Conservation (phyloP, 2,888 invertebrate genomes). For the Andrena bucephala region DNA sequence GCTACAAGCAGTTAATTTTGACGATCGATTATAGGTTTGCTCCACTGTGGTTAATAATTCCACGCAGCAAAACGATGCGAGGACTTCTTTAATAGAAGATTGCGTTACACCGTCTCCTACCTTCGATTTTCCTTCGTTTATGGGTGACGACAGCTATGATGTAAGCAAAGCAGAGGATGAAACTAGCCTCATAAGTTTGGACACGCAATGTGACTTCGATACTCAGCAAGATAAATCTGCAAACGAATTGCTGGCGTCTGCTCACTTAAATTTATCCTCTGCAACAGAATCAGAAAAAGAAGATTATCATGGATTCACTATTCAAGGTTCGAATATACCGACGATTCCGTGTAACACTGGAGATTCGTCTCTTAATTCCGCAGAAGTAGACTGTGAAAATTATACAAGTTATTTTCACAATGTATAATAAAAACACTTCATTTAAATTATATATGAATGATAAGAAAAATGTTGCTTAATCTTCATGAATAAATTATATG, state of each 20-base stretch:
- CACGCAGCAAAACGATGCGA: conserved; percentile 62
- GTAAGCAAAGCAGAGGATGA: conserved; percentile 81
- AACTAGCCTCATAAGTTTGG: conserved; percentile 82
- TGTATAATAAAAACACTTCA: conserved; percentile 62
- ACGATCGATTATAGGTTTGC: conserved; percentile 49
- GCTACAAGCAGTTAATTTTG: not conserved
- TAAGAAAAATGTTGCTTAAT: conserved; percentile 9
- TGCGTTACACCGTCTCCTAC: conserved; percentile 83
- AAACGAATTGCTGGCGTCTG: conserved; percentile 41
- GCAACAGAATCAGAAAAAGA: conserved; percentile 72
- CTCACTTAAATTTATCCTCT: conserved; percentile 36
- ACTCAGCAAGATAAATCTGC: conserved; percentile 40
- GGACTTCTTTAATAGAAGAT: conserved; percentile 76
- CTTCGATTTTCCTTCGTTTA: conserved; percentile 82
- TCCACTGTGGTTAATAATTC: conserved; percentile 28
- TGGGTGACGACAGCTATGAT: conserved; percentile 80
- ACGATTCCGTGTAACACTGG: conserved; percentile 89
- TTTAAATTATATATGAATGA: not conserved
- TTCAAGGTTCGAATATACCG: conserved; percentile 88
- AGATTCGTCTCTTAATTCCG: conserved; percentile 82
- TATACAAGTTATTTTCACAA: conserved; percentile 77
- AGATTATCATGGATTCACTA: conserved; percentile 88
- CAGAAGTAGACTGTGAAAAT: conserved; percentile 75
- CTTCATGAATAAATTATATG: conserved; percentile 3
- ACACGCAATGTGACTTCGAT: conserved; percentile 79